Percentiles rank a stretch among this genome's conserved stretches.
Evolutionary conservation across 1,140 invertebrate species (phyloP).

Genomic region (Acyrthosiphon pisum): DNA sequence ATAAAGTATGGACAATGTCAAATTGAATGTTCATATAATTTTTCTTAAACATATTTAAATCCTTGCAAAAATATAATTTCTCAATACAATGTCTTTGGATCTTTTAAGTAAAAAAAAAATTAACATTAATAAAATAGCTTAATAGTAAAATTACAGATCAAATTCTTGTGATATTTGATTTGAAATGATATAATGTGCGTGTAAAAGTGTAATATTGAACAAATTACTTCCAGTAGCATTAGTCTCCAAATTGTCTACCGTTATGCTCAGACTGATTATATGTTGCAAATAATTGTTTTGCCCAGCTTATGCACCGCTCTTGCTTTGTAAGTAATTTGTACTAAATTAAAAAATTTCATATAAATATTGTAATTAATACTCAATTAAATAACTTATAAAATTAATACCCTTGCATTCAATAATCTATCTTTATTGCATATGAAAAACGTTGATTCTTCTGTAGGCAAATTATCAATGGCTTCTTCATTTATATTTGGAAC

Average conservation of each 20-base stretch:
- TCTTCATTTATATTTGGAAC: conserved; percentile 14
- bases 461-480: neutral
- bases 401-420: neutral
- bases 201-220: neutral
- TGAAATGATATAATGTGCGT: too few species aligned
- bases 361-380: neutral
- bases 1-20: neutral
- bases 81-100: neutral
- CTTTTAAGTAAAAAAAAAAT: neutral
- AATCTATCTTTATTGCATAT: conserved; percentile 3
- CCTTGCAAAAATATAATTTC: neutral
- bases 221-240: neutral
- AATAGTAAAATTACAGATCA: neutral
- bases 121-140: conserved; percentile 3
- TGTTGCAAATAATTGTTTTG: conserved; percentile 4
- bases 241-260: neutral
- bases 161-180: neutral
- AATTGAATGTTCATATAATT: neutral
- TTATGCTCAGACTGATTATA: neutral
- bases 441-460: conserved; percentile 25
- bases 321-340: conserved; percentile 34
- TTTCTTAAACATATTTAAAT: neutral
- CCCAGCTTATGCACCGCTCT: conserved; percentile 8
- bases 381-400: neutral
- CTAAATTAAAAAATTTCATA: neutral